These are phyloP conservation scores for Argyresthia goedartella DNA, from an alignment of 2,888 invertebrate genomes.

Conservation along the genomic window DNA sequence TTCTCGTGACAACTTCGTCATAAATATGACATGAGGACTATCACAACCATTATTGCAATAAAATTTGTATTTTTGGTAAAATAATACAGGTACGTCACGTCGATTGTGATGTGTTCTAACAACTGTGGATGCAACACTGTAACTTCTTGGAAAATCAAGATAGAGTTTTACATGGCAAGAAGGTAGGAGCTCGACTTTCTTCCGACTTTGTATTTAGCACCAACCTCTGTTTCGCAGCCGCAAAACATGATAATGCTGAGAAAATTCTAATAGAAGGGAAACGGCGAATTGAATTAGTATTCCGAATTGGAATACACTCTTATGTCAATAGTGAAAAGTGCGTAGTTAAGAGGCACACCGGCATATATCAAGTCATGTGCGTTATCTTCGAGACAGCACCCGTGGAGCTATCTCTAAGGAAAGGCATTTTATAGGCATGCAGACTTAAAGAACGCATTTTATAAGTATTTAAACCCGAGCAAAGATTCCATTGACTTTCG, in stretches of 20 bases:
- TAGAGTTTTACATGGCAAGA: neutral
- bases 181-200: neutral
- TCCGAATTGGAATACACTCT: too few species aligned
- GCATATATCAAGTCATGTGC: neutral
- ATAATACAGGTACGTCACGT: slow-evolving; percentile 46
- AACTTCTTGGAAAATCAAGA: neutral
- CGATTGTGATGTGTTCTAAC: neutral
- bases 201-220: neutral
- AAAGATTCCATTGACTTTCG: neutral
- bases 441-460: neutral
- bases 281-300: too few species aligned
- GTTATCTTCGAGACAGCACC: neutral
- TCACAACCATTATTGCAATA: slow-evolving; percentile 67
- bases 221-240: neutral
- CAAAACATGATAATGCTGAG: too few species aligned
- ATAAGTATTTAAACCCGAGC: too few species aligned
- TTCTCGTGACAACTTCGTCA: slow-evolving; percentile 27
- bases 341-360: neutral
- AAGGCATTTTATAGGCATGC: slow-evolving; percentile 1
- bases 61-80: slow-evolving; percentile 49
- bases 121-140: neutral
- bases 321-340: neutral
- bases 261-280: too few species aligned
- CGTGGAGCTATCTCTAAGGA: neutral
- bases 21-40: slow-evolving; percentile 26